Evolutionary conservation across 2,888 invertebrate genomes (phyloP).

Genomic region (Apoderus coryli): DNA sequence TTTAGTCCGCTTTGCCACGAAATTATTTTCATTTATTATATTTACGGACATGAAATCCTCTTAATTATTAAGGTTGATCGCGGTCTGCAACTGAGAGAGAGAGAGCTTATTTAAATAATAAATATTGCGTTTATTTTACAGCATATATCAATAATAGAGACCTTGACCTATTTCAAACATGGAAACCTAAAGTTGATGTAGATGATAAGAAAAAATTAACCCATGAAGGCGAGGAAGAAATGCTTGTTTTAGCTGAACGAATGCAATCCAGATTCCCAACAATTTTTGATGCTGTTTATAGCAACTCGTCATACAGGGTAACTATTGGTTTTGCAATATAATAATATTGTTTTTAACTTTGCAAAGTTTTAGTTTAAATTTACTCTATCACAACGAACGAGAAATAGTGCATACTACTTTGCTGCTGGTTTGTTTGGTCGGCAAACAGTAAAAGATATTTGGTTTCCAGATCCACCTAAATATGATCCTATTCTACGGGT

Average conservation of each 20-base stretch:
- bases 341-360: constrained; percentile 5
- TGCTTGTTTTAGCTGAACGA: constrained; percentile 55
- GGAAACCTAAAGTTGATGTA: constrained; percentile 40
- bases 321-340: constrained; percentile 5
- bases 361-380: constrained; percentile 46
- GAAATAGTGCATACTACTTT: constrained; percentile 61
- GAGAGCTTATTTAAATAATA: no score
- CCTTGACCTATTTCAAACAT: constrained; percentile 31
- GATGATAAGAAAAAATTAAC: constrained; percentile 47
- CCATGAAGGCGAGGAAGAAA: constrained; percentile 63
- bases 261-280: constrained; percentile 57
- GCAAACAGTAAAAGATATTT: constrained; percentile 42
- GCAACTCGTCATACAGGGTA: constrained; percentile 39
- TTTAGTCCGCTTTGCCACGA: no score
- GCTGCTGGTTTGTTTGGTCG: constrained; percentile 61
- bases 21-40: no score
- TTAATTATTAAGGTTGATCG: no score
- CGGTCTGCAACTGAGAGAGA: no score
- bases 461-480: constrained; percentile 47
- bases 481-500: constrained; percentile 32
- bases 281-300: constrained; percentile 45
- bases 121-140: constrained; percentile 14
- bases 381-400: constrained; percentile 62
- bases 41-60: no score
- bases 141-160: constrained; percentile 22